Conservation (phyloP, 2,113 vertebrate species). For the Microcebus jonahi region DNA sequence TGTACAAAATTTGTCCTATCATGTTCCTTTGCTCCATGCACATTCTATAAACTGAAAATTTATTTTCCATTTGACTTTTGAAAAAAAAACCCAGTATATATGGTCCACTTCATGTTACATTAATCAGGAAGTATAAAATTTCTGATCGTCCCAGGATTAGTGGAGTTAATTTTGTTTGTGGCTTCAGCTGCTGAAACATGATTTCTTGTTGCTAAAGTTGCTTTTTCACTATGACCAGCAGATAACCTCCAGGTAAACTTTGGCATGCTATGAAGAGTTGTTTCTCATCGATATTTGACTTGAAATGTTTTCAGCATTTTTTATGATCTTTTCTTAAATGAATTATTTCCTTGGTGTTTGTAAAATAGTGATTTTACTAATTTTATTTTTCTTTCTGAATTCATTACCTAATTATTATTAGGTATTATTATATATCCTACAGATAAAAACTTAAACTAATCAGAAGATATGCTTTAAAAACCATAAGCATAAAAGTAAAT, state of each 20-base stretch:
- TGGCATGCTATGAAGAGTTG: not conserved
- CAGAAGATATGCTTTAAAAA: not conserved
- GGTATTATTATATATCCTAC: not conserved
- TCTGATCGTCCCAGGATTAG: not conserved
- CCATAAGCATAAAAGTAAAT: not conserved
- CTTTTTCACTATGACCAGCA: not conserved
- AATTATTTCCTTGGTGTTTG: not conserved
- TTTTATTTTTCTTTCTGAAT: not conserved
- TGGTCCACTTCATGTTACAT: not conserved
- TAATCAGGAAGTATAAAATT: not conserved
- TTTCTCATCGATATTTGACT: not conserved
- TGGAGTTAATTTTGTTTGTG: not conserved
- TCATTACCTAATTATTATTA: not conserved
- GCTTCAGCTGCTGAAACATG: not conserved
- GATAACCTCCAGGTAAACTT: not conserved
- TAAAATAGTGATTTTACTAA: not conserved
- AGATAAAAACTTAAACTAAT: not conserved
- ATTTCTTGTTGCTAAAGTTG: not conserved
- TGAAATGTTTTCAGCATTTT: not conserved
- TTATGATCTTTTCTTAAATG: not conserved
- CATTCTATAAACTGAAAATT: not conserved
- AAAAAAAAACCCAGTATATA: not conserved
- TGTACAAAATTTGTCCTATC: not conserved
- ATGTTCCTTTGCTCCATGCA: not conserved
- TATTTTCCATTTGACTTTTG: not conserved